Evolutionary conservation across 2,113 vertebrate species (phyloP).

Genomic region (Gopherus flavomarginatus): DNA sequence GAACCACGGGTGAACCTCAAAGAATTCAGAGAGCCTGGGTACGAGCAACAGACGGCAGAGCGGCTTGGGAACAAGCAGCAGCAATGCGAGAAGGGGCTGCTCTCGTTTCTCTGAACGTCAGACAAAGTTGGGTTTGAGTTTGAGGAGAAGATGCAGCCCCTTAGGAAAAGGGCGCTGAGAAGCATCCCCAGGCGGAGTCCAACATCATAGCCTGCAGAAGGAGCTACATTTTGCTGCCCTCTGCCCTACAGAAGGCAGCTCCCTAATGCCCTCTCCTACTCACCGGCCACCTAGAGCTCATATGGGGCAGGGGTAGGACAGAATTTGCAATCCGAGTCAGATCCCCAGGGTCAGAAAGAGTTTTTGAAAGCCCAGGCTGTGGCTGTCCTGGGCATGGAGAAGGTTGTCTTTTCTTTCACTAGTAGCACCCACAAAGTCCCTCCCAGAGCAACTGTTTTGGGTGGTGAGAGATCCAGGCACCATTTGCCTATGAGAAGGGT

Average conservation of each 20-base stretch:
- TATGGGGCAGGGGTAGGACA: rapidly evolving
- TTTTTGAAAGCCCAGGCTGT: not conserved
- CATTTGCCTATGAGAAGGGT: not conserved
- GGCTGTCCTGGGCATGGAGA: not conserved
- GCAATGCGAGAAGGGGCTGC: not conserved
- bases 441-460: not conserved
- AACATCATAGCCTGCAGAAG: not conserved
- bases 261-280: not conserved
- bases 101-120: not conserved
- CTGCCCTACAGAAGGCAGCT: rapidly evolving
- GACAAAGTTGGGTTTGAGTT: not conserved
- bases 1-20: not conserved
- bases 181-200: not conserved
- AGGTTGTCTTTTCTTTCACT: not conserved
- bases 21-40: not conserved
- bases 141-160: not conserved
- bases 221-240: not conserved
- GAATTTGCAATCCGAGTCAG: not conserved
- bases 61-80: rapidly evolving
- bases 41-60: not conserved
- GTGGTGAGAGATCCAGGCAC: not conserved
- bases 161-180: not conserved
- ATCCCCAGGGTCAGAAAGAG: not conserved
- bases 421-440: not conserved
- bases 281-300: not conserved